Base-by-base conservation (phyloP, 2,113 vertebrate species). In the Isichthys henryi region DNA sequence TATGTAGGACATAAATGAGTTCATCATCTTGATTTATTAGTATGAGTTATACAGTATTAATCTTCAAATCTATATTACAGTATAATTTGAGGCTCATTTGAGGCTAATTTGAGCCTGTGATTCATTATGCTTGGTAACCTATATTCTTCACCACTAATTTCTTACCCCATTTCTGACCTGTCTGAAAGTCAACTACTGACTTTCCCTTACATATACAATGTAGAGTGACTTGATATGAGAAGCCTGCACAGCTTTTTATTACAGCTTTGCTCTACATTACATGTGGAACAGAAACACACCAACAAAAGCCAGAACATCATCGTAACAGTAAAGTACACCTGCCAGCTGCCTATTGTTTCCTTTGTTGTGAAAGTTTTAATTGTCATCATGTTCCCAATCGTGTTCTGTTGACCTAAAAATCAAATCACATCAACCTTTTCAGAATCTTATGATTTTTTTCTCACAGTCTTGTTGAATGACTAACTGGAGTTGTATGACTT, bases 91-190 rank as follows among this genome's bases (percentile, higher is more conserved):
- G 7, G 56, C 23, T n/a, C 56, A n/a, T 27, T 62, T n/a, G 39
- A 39, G 39, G 39, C 39, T 39, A 39, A 39, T 39, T 39, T 39
- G 39, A 62, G 58, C 23, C 58, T 27, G 23, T 62, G 89, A 93
- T 74, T 82, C 90, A 93, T 91, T 93, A 90, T 90, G 92, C 88
- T 56, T 74, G 58, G 89, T 91, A 93, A 93, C 92, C 92, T 92
- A 90, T 90, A 89, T 92, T 91, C 93, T 93, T 93, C 70, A 89
- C 48, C 80, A 39, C 48, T 48, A 53, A n/a, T 43, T 13, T 90
- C 66, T 58, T 0, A 89, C 52, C 50, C 52, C 52, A 53, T 53
- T 53, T 53, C 17, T 19, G 53, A 21, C 53, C 53, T 19, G 52
- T 19, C 58, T 66, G 19, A 66, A 23, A n/a, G 58, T 66, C 6